Evolutionary conservation across 2,888 invertebrate genomes (phyloP).

Genomic region (Pheosia tremula): DNA sequence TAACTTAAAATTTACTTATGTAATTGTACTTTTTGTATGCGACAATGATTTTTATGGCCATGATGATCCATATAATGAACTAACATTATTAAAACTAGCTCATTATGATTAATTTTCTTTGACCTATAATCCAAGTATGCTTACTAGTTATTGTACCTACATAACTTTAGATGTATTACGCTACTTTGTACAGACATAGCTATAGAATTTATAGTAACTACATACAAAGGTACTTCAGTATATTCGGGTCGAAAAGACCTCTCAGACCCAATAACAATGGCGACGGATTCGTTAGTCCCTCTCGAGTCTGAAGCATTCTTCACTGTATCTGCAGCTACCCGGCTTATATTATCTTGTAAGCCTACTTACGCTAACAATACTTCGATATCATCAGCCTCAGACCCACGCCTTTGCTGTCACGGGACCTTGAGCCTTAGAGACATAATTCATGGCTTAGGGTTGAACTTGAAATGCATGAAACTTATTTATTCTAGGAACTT

Average conservation of each 20-base stretch:
- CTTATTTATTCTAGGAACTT: background rate
- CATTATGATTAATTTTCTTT: no score
- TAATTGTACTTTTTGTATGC: no score
- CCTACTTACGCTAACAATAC: slow-evolving; percentile 7
- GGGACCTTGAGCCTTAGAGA: background rate
- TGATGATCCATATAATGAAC: no score
- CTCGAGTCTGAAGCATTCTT: slow-evolving; percentile 3
- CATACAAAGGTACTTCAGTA: background rate
- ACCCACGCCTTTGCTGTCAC: slow-evolving; percentile 1
- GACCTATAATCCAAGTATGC: no score
- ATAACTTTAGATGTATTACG: no score
- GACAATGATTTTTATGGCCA: no score
- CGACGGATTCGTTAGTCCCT: slow-evolving; percentile 5
- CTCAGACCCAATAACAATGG: slow-evolving; percentile 3
- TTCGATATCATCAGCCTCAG: slow-evolving; percentile 1
- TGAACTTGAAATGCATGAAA: background rate
- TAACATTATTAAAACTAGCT: no score
- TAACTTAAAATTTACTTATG: no score
- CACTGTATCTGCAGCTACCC: slow-evolving; percentile 2
- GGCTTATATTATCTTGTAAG: slow-evolving; percentile 5
- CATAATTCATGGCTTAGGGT: background rate
- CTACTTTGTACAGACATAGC: background rate
- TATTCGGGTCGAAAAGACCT: slow-evolving; percentile 3
- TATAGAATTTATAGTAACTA: no score
- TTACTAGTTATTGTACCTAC: no score